These are phyloP conservation scores for Polydrusus pterygomalis DNA, from an alignment of 2,888 invertebrate species.

Conservation along the genomic window DNA sequence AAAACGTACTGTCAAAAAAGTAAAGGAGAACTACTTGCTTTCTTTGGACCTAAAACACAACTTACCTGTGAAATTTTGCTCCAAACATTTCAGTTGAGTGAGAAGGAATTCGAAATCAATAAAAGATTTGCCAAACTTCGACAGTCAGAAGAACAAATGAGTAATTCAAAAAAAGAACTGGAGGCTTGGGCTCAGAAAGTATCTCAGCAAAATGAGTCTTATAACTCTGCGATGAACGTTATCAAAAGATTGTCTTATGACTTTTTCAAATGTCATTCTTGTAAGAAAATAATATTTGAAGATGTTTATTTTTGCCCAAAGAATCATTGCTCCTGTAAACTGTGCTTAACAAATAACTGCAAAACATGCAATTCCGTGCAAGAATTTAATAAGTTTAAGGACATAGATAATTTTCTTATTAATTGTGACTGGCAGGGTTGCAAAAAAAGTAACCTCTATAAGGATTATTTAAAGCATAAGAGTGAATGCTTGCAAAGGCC, in stretches of 20 bases:
- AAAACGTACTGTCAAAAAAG: neutral
- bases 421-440: constrained; percentile 2
- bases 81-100: neutral
- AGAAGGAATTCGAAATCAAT: neutral
- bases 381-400: constrained; percentile 2
- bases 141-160: neutral
- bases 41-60: neutral
- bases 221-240: neutral
- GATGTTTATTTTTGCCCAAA: neutral
- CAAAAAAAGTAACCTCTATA: too few relatives aligned
- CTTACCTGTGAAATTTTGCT: neutral
- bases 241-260: constrained; percentile 5
- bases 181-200: neutral
- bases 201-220: neutral
- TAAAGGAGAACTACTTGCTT: neutral
- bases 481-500: too few relatives aligned
- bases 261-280: neutral
- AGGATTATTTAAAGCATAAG: too few relatives aligned
- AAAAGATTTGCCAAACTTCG: neutral
- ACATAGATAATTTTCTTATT: neutral
- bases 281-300: neutral
- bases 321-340: neutral
- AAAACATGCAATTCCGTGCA: neutral
- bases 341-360: neutral
- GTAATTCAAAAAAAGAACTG: neutral